phyloP scores from a whole-genome alignment of 2,888 invertebrate genomes.

The Cephalotes varians region DNA sequence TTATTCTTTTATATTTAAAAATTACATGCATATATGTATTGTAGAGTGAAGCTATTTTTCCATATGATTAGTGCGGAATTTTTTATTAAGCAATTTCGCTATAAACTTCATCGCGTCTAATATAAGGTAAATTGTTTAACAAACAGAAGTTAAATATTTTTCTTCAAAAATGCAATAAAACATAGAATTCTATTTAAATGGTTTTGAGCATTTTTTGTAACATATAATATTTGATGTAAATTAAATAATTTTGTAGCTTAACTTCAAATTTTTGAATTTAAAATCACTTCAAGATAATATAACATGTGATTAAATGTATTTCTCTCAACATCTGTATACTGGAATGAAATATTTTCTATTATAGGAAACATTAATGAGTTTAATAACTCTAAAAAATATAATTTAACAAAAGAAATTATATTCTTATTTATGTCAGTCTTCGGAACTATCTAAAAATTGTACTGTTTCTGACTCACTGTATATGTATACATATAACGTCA shows the following conservation, averaged over 20 bases:
- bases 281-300: background rate
- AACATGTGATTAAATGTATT: background rate
- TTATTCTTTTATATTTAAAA: too few species aligned
- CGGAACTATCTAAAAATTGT: background rate
- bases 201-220: background rate
- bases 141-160: background rate
- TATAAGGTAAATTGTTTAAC: background rate
- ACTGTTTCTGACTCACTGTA: constrained; percentile 14
- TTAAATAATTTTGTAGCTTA: background rate
- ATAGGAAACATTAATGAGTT: background rate
- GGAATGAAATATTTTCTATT: background rate
- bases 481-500: constrained; percentile 17
- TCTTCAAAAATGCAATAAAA: background rate
- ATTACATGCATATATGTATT: too few species aligned
- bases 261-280: background rate
- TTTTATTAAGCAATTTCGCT: background rate
- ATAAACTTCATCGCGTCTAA: background rate
- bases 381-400: background rate
- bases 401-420: background rate
- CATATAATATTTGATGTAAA: background rate
- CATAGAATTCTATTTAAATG: background rate
- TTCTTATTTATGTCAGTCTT: background rate
- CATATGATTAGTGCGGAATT: too few species aligned
- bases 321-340: background rate
- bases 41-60: too few species aligned